Evolutionary conservation across 2,888 invertebrate species (phyloP).

Genomic region (Trichacis sp.): DNA sequence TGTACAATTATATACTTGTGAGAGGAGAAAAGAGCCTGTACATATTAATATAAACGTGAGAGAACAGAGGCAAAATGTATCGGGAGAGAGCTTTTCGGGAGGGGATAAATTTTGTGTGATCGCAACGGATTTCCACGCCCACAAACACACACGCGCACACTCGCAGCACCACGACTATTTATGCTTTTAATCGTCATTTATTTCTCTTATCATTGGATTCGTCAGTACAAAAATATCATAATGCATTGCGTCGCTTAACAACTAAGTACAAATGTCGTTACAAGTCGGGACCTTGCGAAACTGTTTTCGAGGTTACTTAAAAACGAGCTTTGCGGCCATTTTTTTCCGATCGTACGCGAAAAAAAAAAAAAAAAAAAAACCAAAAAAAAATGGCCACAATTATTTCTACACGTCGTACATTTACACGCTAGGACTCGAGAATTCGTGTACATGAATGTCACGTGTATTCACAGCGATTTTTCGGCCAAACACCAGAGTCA

Average conservation of each 20-base stretch:
- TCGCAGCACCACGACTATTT: constrained; percentile 33
- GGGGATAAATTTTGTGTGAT: too few species aligned
- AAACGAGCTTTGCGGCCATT: constrained; percentile 26
- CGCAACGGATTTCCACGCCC: constrained; percentile 21
- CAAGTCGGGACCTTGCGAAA: constrained; percentile 39
- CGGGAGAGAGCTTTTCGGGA: constrained; percentile 16
- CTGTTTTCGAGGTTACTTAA: constrained; percentile 45
- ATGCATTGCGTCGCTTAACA: constrained; percentile 47
- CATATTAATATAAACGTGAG: too few species aligned
- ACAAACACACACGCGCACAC: constrained; percentile 36
- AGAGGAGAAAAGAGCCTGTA: background rate
- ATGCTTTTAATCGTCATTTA: constrained; percentile 48
- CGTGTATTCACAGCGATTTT: constrained; percentile 3
- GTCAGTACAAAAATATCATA: constrained; percentile 66
- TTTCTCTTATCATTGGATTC: constrained; percentile 55
- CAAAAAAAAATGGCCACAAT: background rate
- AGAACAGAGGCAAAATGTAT: constrained; percentile 8
- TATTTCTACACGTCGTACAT: constrained; percentile 37
- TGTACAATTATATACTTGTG: constrained; percentile 11
- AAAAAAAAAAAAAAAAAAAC: too few species aligned
- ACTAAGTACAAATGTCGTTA: constrained; percentile 42
- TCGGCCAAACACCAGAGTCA: constrained; percentile 1
- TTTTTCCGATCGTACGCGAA: too few species aligned
- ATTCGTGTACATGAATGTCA: background rate
- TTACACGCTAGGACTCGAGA: constrained; percentile 6